phyloP scores from a whole-genome alignment of 2,888 invertebrate genomes.

The Leptopterna dolabrata region DNA sequence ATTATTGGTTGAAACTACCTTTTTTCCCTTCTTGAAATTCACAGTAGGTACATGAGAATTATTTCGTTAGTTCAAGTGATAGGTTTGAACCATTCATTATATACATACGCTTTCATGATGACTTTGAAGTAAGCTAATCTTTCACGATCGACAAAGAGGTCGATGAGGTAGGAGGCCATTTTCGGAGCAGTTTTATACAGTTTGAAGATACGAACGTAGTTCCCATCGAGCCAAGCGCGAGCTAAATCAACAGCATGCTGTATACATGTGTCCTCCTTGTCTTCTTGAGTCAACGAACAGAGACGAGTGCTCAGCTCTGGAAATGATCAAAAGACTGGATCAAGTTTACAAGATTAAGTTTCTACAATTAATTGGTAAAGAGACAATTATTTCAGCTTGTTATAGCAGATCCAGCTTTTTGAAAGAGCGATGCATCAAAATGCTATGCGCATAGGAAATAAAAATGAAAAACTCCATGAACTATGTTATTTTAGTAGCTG shows the following conservation, averaged over 20 bases:
- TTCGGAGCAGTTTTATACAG: constrained; percentile 89
- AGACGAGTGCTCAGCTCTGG: constrained; percentile 93
- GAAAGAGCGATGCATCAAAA: too few species aligned
- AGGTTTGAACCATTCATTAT: not conserved
- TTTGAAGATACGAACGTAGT: constrained; percentile 92
- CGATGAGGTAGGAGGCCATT: constrained; percentile 97
- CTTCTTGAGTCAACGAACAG: constrained; percentile 80
- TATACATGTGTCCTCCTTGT: constrained; percentile 84
- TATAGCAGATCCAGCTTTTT: too few species aligned
- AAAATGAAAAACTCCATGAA: too few species aligned
- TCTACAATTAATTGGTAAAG: not conserved
- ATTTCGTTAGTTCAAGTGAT: not conserved
- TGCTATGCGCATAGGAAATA: too few species aligned
- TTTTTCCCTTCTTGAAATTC: not conserved
- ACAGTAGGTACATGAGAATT: not conserved
- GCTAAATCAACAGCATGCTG: constrained; percentile 88
- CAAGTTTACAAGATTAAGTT: not conserved
- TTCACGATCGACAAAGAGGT: constrained; percentile 97
- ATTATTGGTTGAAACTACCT: too few species aligned
- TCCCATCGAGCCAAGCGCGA: constrained; percentile 92
- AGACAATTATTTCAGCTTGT: too few species aligned
- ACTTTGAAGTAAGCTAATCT: constrained; percentile 90
- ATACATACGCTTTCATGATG: constrained; percentile 94
- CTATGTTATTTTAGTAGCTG: too few species aligned
- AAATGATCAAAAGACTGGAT: constrained; percentile 65